These are phyloP conservation scores for Pteronotus mesoamericanus DNA, from an alignment of 2,797 vertebrate genomes.

Conservation along the genomic window DNA sequence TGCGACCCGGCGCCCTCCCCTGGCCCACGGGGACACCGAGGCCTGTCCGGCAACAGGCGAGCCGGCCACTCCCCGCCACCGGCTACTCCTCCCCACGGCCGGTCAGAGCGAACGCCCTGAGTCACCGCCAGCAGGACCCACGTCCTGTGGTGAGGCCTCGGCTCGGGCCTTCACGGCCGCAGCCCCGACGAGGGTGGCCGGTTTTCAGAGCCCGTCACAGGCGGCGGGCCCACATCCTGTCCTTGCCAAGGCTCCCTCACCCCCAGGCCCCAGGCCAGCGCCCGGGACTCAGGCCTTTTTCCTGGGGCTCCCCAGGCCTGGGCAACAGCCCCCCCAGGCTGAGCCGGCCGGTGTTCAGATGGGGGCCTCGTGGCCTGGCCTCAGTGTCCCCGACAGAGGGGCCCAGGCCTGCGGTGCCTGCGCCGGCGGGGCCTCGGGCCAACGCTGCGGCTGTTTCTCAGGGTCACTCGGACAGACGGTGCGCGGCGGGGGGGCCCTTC, in stretches of 20 bases:
- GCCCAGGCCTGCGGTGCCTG: neutral
- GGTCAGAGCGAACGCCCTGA: neutral
- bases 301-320: neutral
- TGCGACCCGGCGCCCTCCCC: no score
- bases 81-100: neutral
- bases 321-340: no score
- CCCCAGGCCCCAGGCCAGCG: neutral
- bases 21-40: no score
- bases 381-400: neutral
- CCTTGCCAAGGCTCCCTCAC: neutral
- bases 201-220: no score
- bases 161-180: neutral
- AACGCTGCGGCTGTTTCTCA: no score
- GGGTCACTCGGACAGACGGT: no score
- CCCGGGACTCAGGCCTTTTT: rapidly evolving
- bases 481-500: no score
- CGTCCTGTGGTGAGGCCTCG: neutral
- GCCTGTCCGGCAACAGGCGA: neutral
- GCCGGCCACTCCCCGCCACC: neutral
- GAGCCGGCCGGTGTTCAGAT: no score
- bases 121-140: neutral
- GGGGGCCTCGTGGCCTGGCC: neutral
- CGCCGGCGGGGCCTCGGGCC: no score
- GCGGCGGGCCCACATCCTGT: neutral
- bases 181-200: neutral